phyloP scores from a whole-genome alignment of 2,797 vertebrate species.

The Euphonia xanthogaster region DNA sequence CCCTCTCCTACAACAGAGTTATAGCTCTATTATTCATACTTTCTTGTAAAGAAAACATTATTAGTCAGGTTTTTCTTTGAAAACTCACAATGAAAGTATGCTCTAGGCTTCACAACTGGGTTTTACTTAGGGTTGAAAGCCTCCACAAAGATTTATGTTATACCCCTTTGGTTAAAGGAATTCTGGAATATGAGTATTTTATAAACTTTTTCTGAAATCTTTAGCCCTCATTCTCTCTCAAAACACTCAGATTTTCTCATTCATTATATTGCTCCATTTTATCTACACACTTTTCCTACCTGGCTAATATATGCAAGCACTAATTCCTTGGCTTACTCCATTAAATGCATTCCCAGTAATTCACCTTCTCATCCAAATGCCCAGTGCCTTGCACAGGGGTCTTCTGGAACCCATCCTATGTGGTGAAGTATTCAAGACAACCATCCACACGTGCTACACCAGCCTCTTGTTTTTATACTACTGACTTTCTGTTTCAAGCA shows the following conservation, averaged over 20 bases:
- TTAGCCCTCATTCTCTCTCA: neutral
- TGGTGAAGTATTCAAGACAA: neutral
- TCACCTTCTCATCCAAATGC: neutral
- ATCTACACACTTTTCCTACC: neutral
- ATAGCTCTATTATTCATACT: neutral
- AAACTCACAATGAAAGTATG: neutral
- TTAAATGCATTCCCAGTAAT: neutral
- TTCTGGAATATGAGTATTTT: neutral
- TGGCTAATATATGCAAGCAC: accelerated
- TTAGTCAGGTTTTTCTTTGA: neutral
- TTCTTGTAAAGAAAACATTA: neutral
- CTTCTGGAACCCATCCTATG: neutral
- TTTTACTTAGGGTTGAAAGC: neutral
- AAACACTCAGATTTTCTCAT: neutral
- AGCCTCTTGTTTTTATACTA: accelerated
- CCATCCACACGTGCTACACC: neutral
- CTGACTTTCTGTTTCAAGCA: neutral
- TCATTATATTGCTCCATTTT: neutral
- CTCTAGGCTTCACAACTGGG: neutral
- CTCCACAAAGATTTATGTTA: neutral
- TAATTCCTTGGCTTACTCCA: neutral
- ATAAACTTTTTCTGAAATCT: neutral
- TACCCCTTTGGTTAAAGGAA: neutral
- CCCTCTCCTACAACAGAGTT: neutral
- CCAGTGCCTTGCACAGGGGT: neutral